Evolutionary conservation across 2,888 invertebrate species (phyloP).

Genomic region (Eugnorisma glareosa): DNA sequence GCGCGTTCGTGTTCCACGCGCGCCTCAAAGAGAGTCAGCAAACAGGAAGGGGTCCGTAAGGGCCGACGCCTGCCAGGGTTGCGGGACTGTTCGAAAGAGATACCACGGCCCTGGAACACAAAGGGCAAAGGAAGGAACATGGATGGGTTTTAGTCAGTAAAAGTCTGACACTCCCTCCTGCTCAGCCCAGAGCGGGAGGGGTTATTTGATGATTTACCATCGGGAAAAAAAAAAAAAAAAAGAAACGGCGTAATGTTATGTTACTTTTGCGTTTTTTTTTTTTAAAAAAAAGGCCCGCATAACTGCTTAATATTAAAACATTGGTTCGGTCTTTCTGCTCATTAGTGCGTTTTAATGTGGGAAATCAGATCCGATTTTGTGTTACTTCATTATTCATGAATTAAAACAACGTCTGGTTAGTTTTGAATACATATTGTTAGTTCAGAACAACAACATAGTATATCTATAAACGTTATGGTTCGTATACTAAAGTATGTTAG

Average conservation of each 20-base stretch:
- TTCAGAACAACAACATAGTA: background rate
- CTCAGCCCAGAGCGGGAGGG: too few relatives aligned
- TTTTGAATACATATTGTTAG: constrained; percentile 11
- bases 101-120: too few relatives aligned
- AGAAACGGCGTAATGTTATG: background rate
- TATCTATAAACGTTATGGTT: constrained; percentile 7
- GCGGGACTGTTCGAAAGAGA: too few relatives aligned
- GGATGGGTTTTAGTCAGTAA: too few relatives aligned
- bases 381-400: background rate
- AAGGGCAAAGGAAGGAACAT: too few relatives aligned
- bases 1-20: too few relatives aligned
- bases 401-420: background rate
- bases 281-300: background rate
- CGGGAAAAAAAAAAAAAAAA: too few relatives aligned
- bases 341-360: background rate
- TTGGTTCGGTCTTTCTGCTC: background rate
- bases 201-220: too few relatives aligned
- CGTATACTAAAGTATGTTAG: constrained; percentile 7
- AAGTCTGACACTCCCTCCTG: too few relatives aligned
- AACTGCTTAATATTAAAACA: background rate
- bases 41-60: too few relatives aligned
- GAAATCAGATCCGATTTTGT: background rate
- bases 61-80: too few relatives aligned
- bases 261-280: background rate
- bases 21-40: too few relatives aligned